Base-by-base conservation (phyloP, 2,888 invertebrate species). In the Archips crataeganus region DNA sequence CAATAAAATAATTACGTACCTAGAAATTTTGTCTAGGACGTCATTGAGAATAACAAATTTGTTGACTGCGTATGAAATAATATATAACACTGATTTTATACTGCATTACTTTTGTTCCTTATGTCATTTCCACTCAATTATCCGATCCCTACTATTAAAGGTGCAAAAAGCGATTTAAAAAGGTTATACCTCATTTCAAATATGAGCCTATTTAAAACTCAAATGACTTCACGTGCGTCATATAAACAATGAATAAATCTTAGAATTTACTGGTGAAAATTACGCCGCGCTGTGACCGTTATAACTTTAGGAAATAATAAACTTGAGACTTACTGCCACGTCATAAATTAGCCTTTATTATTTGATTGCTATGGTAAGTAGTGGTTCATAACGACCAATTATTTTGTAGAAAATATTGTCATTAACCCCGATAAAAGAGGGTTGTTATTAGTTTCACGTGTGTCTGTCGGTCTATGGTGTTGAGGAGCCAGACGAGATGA, bases 271-370 rank as follows among this genome's bases (percentile, higher is more conserved):
- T 47, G 23, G 45, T 47, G 13, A 47, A 47, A 47, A 45, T 23
- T 54, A 54, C 6, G 15, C 15, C 23, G 54, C 23, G 23, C 15
- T 9, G 57, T n/a, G 23, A 34, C 70, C 36, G 67, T 75, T 77
- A 76, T 74, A 76, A 74, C 74, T 75, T 77, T 63, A 69, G 76
- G 76, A 77, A 78, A 78, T 75, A 72, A 74, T 75, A 66, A 36
- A 76, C 77, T 75, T 79, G 75, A 75, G 75, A 70, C 70, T 77
- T 77, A 71, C 71, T 69, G 54, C 71, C 72, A 45, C 47, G 71
- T 74, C 74, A 73, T 78, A 77, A 77, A 78, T 77, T 77, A 76
- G 45, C 67, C 65, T 59, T 75, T 65, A 51, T 65, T n/a, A 36
- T 49, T 49, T 49, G 64, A 49, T 36, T 64, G 49, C 64, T 36